These are phyloP conservation scores for Paradisaea rubra DNA, from an alignment of 2,113 vertebrate genomes.

Conservation along the genomic window DNA sequence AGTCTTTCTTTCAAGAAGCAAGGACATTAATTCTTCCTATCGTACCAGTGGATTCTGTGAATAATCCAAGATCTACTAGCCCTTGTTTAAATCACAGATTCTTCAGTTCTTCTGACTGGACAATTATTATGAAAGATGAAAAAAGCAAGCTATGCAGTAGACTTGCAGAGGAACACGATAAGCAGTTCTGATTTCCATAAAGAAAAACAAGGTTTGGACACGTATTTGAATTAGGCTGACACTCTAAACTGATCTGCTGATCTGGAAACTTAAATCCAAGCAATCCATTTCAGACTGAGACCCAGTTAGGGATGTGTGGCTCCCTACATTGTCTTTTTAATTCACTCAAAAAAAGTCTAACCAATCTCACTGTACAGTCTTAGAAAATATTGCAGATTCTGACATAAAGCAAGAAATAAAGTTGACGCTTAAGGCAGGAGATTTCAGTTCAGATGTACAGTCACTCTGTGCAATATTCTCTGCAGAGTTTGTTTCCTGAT, in stretches of 20 bases:
- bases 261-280: background rate
- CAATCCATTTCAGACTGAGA: background rate
- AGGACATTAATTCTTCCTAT: background rate
- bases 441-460: background rate
- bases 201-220: background rate
- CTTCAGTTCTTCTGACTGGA: background rate
- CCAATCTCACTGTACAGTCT: background rate
- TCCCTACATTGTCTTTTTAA: background rate
- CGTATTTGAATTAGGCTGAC: background rate
- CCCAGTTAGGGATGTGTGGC: background rate
- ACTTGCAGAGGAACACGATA: background rate
- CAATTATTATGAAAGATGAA: background rate
- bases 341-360: background rate
- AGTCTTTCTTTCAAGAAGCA: background rate
- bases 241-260: background rate
- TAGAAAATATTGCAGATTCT: background rate
- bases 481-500: background rate
- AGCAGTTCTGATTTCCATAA: background rate
- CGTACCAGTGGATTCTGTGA: background rate
- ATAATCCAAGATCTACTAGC: background rate
- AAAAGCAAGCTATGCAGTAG: background rate
- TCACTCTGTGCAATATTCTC: background rate
- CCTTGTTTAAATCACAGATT: background rate
- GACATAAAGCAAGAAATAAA: background rate
- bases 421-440: background rate